Base-by-base conservation (phyloP, 2,888 invertebrate species). In the Protodeltote pygarga region DNA sequence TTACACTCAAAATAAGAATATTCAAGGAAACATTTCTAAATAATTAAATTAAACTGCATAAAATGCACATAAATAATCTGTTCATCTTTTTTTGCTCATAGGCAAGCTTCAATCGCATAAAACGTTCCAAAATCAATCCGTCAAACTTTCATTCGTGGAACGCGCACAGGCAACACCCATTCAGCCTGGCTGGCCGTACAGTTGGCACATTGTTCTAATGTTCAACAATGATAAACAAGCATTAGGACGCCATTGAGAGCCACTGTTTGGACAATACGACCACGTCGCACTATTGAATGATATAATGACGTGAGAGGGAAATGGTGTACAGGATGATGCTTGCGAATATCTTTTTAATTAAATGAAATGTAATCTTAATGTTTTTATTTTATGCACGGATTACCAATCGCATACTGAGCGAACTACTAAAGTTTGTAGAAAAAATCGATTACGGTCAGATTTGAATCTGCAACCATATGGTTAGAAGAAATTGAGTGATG, bases 181-280 rank as follows among this genome's bases (percentile, higher is more conserved):
- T 65, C 72, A 72, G 71, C 63, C 67, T 58, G 54, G 51, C 69
- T 60, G 62, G 61, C 59, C 63, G 55, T 59, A 59, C 65, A 64
- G 66, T 59, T 51, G 48, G 44, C 55, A 65, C 55, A 70, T 85
- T 85, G 85, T 84, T 81, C 82, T 81, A 71, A 47, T 44, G 29
- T 54, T 68, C 75, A 76, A 87, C 86, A 86, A 87, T 78, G 63
- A 68, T 81, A 79, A 82, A 83, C 81, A 83, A 55, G 76, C 76
- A 83, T 85, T 83, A 85, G 69, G 66, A 55, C 52, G 45, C 75
- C 74, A 81, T 83, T 81, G 71, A 78, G 60, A 49, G 83, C 83
- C 85, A 85, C 87, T 79, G 83, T 83, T 77, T 68, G 81, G 81
- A 85, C 86, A 85, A 85, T 84, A 68, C 72, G 70, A 69, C 74